phyloP scores from a whole-genome alignment of 2,888 invertebrate species.

The Amiota minor region DNA sequence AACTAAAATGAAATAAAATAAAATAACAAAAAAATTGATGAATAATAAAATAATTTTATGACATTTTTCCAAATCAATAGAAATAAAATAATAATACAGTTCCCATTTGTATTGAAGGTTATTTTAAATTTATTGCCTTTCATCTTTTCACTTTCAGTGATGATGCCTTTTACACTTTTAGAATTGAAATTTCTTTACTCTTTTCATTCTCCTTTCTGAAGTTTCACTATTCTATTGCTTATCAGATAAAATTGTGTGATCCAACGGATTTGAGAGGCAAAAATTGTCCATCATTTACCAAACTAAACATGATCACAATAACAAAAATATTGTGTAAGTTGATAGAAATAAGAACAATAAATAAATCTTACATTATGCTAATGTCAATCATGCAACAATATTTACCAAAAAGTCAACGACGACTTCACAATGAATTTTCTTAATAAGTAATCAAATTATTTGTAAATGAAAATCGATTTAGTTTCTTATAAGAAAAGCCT shows the following conservation, averaged over 20 bases:
- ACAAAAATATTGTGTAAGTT: constrained; percentile 21
- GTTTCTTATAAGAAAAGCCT: neutral
- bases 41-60: constrained; percentile 21
- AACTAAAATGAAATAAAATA: neutral
- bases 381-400: too few relatives aligned
- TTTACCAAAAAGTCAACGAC: too few relatives aligned
- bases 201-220: too few relatives aligned
- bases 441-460: constrained; percentile 53
- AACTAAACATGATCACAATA: neutral
- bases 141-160: neutral
- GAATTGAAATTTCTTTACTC: too few relatives aligned
- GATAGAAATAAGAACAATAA: neutral
- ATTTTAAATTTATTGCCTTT: neutral
- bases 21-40: constrained; percentile 1
- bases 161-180: too few relatives aligned
- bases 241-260: too few relatives aligned
- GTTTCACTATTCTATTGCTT: too few relatives aligned
- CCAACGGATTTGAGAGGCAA: too few relatives aligned
- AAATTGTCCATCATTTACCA: neutral
- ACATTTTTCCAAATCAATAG: constrained; percentile 5
- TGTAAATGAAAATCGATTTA: constrained; percentile 3
- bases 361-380: too few relatives aligned
- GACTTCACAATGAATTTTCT: neutral
- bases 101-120: neutral
- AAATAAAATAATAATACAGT: too few relatives aligned